These are phyloP conservation scores for Agelaius tricolor DNA, from an alignment of 2,113 vertebrate species.

Conservation along the genomic window DNA sequence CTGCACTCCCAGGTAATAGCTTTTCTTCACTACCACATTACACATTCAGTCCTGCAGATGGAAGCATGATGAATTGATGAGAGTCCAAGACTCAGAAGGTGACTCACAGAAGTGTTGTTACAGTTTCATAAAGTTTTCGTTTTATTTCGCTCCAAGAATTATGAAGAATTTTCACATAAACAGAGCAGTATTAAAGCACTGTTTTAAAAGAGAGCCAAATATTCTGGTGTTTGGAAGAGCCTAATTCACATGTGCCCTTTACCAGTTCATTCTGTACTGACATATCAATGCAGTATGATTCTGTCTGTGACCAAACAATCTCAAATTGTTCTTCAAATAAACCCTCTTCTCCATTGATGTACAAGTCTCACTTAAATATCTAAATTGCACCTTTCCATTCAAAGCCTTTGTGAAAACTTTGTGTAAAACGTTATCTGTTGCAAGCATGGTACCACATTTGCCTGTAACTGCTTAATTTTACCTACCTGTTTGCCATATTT, in stretches of 20 bases:
- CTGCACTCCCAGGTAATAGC: background rate
- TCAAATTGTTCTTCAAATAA: background rate
- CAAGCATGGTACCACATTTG: background rate
- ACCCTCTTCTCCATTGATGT: background rate
- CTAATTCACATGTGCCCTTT: background rate
- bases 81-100: background rate
- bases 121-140: background rate
- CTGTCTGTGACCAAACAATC: background rate
- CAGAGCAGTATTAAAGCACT: background rate
- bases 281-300: background rate
- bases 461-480: background rate
- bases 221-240: background rate
- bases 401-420: background rate
- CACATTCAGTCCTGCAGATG: background rate
- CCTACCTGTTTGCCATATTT: background rate
- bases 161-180: background rate
- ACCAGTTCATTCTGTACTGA: background rate
- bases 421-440: background rate
- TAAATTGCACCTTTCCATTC: background rate
- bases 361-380: background rate
- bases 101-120: background rate
- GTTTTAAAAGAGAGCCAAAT: background rate
- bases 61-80: background rate
- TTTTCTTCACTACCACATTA: background rate
- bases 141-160: background rate